These are phyloP conservation scores for Paramormyrops hopkinsi DNA, from an alignment of 2,797 vertebrate species.

Conservation along the genomic window DNA sequence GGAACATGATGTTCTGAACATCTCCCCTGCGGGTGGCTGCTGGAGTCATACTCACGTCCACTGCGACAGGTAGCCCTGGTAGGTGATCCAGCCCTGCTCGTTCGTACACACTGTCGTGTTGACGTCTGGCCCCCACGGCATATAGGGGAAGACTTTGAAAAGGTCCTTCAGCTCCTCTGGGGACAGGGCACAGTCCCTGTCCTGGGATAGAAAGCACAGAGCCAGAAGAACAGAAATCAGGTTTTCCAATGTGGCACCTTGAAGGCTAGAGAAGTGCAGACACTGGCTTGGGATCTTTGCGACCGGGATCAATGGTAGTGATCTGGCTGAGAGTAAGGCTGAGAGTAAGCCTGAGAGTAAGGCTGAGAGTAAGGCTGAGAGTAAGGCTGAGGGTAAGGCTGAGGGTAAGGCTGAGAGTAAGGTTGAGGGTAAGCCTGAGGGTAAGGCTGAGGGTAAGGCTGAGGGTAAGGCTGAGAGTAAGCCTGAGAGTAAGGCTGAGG, in stretches of 20 bases:
- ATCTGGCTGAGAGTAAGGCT: neutral
- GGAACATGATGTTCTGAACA: neutral
- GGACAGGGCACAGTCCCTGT: slow-evolving; percentile 88
- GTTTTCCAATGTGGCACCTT: neutral
- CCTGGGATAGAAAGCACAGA: slow-evolving; percentile 57
- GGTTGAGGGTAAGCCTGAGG: too few species aligned
- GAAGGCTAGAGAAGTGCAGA: neutral
- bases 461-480: too few species aligned
- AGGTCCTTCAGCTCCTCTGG: slow-evolving; percentile 85
- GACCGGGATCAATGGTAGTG: neutral
- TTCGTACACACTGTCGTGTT: slow-evolving; percentile 91
- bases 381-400: too few species aligned
- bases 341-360: too few species aligned
- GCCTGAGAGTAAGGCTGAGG: too few species aligned
- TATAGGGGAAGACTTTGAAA: slow-evolving; percentile 85
- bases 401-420: too few species aligned
- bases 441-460: too few species aligned
- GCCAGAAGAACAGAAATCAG: neutral
- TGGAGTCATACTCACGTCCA: slow-evolving; percentile 79
- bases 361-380: too few species aligned
- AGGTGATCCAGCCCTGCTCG: slow-evolving; percentile 90
- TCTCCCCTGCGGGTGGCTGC: neutral
- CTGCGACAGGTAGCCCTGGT: slow-evolving; percentile 93
- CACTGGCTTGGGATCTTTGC: neutral
- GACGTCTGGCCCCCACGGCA: slow-evolving; percentile 82